These are phyloP conservation scores for Galagoides demidoff DNA, from an alignment of 2,797 vertebrate genomes.

Conservation along the genomic window DNA sequence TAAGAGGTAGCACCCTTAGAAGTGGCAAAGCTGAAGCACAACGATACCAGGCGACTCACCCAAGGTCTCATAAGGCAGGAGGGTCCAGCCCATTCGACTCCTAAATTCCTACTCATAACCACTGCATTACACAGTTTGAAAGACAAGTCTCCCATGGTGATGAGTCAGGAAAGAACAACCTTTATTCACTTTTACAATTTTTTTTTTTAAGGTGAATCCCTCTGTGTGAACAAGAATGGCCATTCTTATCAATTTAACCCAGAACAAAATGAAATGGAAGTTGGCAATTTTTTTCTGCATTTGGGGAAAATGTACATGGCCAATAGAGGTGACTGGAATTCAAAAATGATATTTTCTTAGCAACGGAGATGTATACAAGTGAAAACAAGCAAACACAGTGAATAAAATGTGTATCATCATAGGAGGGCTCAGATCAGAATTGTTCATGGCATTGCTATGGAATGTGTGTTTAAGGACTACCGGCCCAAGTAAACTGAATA, in stretches of 20 bases:
- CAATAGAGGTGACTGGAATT: neutral
- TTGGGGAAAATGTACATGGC: accelerated
- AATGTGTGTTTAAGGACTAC: accelerated
- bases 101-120: neutral
- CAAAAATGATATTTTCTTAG: neutral
- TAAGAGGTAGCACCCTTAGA: neutral
- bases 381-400: neutral
- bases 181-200: neutral
- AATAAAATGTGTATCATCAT: accelerated
- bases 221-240: neutral
- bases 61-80: no score
- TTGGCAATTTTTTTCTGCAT: neutral
- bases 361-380: neutral
- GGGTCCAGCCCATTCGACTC: accelerated
- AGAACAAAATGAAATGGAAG: neutral
- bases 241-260: neutral
- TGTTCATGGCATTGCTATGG: neutral
- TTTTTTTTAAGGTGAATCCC: neutral
- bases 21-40: no score
- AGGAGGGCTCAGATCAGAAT: neutral
- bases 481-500: neutral
- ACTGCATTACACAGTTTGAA: accelerated
- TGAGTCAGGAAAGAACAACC: accelerated
- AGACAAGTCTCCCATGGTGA: accelerated
- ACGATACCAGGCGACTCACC: accelerated